Percentiles rank a stretch among this genome's conserved stretches.
Conservation (phyloP, 2,797 vertebrate species). For the Myioborus melanocephalus region DNA sequence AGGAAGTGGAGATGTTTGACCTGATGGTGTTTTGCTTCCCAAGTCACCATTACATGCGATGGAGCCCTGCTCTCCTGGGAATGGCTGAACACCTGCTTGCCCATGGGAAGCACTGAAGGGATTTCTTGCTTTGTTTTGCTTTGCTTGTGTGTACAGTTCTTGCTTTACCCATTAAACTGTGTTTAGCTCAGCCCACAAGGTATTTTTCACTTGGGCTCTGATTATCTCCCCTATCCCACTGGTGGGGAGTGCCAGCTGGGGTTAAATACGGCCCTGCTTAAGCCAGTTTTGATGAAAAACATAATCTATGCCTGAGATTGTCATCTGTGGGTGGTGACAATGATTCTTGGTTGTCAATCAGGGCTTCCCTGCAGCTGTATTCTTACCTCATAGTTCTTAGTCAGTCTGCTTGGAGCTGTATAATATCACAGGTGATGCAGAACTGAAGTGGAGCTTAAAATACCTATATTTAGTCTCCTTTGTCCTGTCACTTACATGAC, state of each 20-base stretch:
- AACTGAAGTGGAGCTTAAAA: not conserved
- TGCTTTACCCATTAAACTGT: not conserved
- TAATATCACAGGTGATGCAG: not conserved
- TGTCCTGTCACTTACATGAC: not conserved
- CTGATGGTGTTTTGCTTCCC: not conserved
- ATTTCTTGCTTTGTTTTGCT: not conserved
- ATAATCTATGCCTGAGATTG: not conserved
- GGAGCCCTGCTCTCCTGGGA: not conserved
- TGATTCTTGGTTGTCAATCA: not conserved
- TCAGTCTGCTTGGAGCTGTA: not conserved
- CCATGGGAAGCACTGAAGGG: not conserved
- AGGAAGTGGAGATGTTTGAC: not conserved
- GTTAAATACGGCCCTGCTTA: rapidly evolving
- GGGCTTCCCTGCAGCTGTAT: not conserved
- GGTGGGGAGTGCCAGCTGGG: not conserved
- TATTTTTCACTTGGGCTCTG: not conserved
- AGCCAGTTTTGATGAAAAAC: not conserved
- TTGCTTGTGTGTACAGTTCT: not conserved
- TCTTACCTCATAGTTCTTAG: not conserved
- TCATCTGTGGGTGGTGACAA: not conserved
- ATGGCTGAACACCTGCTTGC: not conserved
- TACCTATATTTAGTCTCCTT: not conserved
- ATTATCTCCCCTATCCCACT: not conserved
- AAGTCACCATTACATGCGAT: not conserved
- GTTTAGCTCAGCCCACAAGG: not conserved